These are phyloP conservation scores for Raphicerus campestris DNA, from an alignment of 2,113 vertebrate genomes.

Conservation along the genomic window DNA sequence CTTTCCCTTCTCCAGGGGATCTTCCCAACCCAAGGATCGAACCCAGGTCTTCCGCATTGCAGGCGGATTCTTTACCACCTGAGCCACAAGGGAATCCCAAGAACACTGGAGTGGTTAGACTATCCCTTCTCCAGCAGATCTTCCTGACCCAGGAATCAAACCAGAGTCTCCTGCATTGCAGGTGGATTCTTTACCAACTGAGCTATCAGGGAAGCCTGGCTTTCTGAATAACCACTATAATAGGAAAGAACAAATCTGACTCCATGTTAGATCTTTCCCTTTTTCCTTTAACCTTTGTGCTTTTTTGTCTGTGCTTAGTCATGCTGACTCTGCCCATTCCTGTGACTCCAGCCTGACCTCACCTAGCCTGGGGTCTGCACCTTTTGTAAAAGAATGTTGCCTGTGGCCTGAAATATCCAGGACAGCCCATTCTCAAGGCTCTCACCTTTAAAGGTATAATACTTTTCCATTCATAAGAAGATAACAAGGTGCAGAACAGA, in stretches of 20 bases:
- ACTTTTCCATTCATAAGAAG: not conserved
- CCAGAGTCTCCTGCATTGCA: not conserved
- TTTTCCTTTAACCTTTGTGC: not conserved
- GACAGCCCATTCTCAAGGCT: not conserved
- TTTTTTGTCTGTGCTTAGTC: not conserved
- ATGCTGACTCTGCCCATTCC: not conserved
- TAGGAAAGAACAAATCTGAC: not conserved
- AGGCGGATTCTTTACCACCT: not conserved
- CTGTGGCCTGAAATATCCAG: not conserved
- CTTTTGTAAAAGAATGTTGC: not conserved
- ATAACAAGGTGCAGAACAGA: not conserved
- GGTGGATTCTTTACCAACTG: not conserved
- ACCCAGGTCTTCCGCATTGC: rapidly evolving
- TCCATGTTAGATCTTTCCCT: not conserved
- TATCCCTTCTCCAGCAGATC: not conserved
- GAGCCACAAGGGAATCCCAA: not conserved
- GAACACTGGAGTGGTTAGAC: not conserved
- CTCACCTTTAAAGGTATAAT: not conserved
- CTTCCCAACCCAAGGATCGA: not conserved
- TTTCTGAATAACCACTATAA: not conserved
- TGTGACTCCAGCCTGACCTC: not conserved
- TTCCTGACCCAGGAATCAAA: not conserved
- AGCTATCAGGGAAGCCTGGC: not conserved
- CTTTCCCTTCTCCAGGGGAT: not conserved
- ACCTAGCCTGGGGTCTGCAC: not conserved